A percentile compares a stretch with the other conserved stretches of the same genome.
phyloP scores from a whole-genome alignment of 2,797 vertebrate species.

The Centroberyx gerrardi region DNA sequence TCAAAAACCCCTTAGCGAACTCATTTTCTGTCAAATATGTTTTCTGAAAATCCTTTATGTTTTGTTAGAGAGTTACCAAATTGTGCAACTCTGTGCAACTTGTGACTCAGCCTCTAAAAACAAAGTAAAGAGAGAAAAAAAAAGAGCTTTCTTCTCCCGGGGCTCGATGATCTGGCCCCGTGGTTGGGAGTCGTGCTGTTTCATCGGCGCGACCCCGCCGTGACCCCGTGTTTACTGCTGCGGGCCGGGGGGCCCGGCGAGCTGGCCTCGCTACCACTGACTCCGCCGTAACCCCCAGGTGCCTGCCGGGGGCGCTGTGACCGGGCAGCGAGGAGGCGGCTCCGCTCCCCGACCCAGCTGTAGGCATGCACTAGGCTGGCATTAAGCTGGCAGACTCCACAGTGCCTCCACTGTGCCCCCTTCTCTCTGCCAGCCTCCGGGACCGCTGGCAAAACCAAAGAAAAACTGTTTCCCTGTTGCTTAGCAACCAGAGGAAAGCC shows the following conservation, averaged over 20 bases:
- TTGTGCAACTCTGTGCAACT: constrained; percentile 47
- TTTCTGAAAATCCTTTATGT: constrained; percentile 20
- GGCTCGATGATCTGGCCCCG: constrained; percentile 8
- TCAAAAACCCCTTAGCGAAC: constrained; percentile 52
- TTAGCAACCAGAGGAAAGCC: constrained; percentile 78
- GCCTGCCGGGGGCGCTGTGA: constrained; percentile 48
- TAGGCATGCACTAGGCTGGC: constrained; percentile 58
- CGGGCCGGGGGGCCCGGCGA: constrained; percentile 4
- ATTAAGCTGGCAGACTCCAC: constrained; percentile 71
- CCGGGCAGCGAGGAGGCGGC: constrained; percentile 8
- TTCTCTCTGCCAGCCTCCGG: constrained; percentile 73
- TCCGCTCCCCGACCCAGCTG: constrained; percentile 64
- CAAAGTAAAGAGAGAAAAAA: not conserved
- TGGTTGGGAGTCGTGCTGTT: constrained; percentile 34
- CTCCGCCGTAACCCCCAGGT: constrained; percentile 11
- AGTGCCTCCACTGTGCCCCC: constrained; percentile 74
- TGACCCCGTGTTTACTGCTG: constrained; percentile 56
- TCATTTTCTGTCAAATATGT: constrained; percentile 37
- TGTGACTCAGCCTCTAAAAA: constrained; percentile 42
- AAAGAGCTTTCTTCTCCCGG: not conserved
- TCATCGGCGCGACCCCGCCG: constrained; percentile 44
- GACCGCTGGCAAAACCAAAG: constrained; percentile 65
- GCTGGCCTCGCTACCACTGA: constrained; percentile 42
- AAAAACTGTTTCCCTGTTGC: constrained; percentile 81
- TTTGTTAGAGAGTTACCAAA: constrained; percentile 23